phyloP scores from a whole-genome alignment of 2,888 invertebrate species.

The Eristalinus sepulchralis region DNA sequence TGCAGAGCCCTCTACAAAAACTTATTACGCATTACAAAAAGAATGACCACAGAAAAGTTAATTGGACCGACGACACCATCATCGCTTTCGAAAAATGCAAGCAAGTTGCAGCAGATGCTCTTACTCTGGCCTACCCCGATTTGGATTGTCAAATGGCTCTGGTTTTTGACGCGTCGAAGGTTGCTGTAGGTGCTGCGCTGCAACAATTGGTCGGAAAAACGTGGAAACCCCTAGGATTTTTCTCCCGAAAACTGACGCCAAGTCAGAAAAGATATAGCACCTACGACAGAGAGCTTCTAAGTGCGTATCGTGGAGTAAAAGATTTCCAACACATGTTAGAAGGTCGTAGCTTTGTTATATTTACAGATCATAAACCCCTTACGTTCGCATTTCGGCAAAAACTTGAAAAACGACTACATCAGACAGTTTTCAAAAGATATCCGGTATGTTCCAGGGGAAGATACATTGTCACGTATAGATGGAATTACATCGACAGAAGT shows the following conservation, averaged over 20 bases:
- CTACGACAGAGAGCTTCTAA: too few species aligned
- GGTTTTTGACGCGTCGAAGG: constrained; percentile 75
- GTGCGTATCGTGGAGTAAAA: constrained; percentile 76
- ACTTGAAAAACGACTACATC: constrained; percentile 73
- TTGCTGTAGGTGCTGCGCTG: constrained; percentile 77
- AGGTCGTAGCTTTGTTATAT: constrained; percentile 75
- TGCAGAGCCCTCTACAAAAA: not conserved
- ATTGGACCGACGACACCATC: too few species aligned
- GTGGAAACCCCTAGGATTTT: constrained; percentile 77
- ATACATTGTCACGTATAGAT: not conserved
- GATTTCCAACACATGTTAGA: constrained; percentile 78
- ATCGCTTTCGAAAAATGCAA: too few species aligned
- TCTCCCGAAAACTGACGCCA: too few species aligned
- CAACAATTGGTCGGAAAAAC: constrained; percentile 73
- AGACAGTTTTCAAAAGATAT: constrained; percentile 35
- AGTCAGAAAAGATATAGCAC: too few species aligned
- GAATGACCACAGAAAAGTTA: constrained; percentile 18
- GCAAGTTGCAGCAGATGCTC: not conserved
- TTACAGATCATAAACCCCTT: constrained; percentile 78
- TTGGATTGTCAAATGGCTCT: constrained; percentile 72
- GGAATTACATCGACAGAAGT: not conserved
- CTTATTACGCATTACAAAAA: constrained; percentile 22
- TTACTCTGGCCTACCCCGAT: constrained; percentile 75
- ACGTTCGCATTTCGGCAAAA: constrained; percentile 75
- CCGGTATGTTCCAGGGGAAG: constrained; percentile 7